These are phyloP conservation scores for Drosophila bocqueti DNA, from an alignment of 1,140 invertebrate species.

Conservation along the genomic window DNA sequence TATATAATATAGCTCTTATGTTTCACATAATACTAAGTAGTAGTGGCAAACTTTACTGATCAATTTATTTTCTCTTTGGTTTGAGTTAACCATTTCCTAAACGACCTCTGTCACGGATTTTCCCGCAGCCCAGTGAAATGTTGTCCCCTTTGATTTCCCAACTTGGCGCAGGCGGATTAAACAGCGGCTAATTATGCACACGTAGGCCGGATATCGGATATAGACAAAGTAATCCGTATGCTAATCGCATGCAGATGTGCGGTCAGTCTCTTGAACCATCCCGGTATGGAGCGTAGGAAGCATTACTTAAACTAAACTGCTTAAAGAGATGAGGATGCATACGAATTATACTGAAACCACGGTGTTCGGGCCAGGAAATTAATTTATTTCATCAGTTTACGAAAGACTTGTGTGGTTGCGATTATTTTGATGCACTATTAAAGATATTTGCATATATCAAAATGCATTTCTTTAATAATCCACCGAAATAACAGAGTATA, in stretches of 20 bases:
- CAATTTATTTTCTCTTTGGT: conserved; percentile 1
- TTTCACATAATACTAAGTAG: neutral
- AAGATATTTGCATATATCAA: neutral
- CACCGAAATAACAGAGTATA: neutral
- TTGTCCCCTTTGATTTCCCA: conserved; percentile 17
- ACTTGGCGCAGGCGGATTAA: conserved; percentile 17
- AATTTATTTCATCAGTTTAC: conserved; percentile 3
- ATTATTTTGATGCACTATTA: neutral
- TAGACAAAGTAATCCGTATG: conserved; percentile 90
- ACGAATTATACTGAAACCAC: neutral
- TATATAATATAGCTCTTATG: neutral
- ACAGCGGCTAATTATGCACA: conserved; percentile 36
- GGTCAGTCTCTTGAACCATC: conserved; percentile 17
- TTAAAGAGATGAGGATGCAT: conserved; percentile 18
- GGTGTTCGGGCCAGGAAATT: neutral
- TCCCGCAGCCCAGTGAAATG: neutral
- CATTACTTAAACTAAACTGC: conserved; percentile 31
- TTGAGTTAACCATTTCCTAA: conserved; percentile 29
- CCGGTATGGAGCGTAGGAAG: conserved; percentile 42
- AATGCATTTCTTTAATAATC: neutral
- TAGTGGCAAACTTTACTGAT: neutral
- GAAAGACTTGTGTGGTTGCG: neutral
- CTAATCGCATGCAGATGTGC: conserved; percentile 52
- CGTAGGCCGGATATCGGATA: conserved; percentile 98
- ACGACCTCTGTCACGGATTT: conserved; percentile 16